phyloP scores from a whole-genome alignment of 2,113 vertebrate species.

The Pontoporia blainvillei region DNA sequence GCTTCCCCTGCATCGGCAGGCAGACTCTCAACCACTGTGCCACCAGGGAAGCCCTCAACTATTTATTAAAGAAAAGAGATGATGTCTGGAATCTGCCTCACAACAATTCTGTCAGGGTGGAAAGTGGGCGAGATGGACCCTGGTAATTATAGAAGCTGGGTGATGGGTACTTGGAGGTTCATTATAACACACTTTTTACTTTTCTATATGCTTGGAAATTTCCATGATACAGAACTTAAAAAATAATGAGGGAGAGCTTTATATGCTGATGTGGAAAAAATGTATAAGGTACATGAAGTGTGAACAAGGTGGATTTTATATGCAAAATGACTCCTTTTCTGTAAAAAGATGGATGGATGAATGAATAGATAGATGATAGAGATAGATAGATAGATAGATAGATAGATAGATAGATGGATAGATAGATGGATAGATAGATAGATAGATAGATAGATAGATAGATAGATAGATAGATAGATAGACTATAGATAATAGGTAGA shows the following conservation, averaged over 20 bases:
- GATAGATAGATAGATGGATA: background rate
- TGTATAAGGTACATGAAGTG: no score
- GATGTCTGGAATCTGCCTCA: background rate
- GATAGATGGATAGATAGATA: no score
- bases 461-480: background rate
- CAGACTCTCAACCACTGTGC: no score
- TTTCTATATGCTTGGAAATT: background rate
- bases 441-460: no score
- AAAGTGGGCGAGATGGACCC: accelerated
- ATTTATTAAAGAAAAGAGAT: accelerated
- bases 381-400: background rate
- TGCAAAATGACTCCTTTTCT: background rate
- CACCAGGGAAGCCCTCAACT: no score
- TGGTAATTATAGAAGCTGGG: accelerated
- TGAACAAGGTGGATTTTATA: no score
- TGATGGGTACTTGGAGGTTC: accelerated
- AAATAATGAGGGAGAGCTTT: background rate
- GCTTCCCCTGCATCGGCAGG: no score
- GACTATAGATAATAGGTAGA: background rate
- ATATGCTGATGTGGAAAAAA: background rate
- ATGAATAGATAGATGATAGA: background rate
- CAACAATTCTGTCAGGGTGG: accelerated
- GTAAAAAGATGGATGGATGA: background rate
- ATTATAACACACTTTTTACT: no score
- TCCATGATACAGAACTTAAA: background rate